Percentiles rank a stretch among this genome's conserved stretches.
Conservation (phyloP, 2,888 invertebrate genomes). For the Odontomyia ornata region DNA sequence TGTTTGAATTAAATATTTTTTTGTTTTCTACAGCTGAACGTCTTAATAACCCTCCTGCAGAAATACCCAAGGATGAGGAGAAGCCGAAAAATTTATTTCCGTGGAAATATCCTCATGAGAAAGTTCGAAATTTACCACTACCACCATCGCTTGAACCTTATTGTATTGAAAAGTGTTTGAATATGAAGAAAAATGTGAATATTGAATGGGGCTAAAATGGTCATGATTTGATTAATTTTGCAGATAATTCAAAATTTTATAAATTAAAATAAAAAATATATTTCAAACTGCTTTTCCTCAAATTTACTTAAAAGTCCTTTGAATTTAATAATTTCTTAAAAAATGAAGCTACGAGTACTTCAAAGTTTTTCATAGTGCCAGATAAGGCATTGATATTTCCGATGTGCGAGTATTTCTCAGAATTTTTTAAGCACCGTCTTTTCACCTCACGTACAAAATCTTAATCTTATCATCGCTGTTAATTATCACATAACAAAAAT, state of each 20-base stretch:
- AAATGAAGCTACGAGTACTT: no score
- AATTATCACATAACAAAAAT: background rate
- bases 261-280: no score
- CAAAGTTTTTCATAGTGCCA: no score
- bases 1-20: background rate
- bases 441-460: no score
- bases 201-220: constrained; percentile 9
- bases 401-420: no score
- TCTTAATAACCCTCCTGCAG: background rate
- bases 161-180: background rate
- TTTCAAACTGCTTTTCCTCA: no score
- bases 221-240: background rate
- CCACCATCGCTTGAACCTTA: constrained; percentile 36
- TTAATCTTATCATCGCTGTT: background rate
- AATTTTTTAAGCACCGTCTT: no score
- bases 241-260: background rate
- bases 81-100: background rate
- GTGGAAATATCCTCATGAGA: constrained; percentile 24
- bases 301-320: no score
- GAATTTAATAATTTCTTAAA: no score
- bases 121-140: background rate
- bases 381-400: no score
- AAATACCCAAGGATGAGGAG: background rate
- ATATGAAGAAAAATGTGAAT: background rate
- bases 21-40: background rate